These are phyloP conservation scores for Taphrorychus bicolor DNA, from an alignment of 2,888 invertebrate species.

Conservation along the genomic window DNA sequence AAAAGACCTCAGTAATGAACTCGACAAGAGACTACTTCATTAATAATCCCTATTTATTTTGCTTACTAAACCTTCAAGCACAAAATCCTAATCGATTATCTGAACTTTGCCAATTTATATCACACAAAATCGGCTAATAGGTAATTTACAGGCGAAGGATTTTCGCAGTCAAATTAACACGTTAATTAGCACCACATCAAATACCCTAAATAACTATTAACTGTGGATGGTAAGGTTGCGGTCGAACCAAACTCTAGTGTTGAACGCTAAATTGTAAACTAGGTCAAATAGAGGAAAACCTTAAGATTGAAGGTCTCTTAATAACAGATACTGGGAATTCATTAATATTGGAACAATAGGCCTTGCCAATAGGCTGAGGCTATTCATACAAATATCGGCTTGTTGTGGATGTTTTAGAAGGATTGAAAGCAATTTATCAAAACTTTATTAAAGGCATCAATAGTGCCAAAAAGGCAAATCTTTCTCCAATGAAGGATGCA, in stretches of 20 bases:
- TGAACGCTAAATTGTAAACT: neutral
- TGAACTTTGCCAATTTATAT: neutral
- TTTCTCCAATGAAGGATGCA: no score
- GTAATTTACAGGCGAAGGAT: neutral
- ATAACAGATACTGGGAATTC: neutral
- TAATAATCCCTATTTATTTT: neutral
- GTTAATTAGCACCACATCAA: neutral
- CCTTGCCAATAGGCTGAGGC: neutral
- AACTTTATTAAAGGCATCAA: no score
- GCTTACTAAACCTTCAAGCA: neutral
- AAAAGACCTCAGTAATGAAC: neutral
- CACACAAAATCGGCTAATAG: neutral
- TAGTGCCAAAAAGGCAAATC: no score
- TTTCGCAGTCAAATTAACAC: neutral
- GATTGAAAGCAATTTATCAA: no score
- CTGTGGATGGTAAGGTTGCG: neutral
- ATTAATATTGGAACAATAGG: neutral
- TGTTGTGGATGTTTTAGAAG: no score
- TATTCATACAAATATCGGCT: no score
- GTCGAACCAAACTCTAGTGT: neutral
- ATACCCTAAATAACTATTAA: neutral
- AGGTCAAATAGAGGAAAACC: neutral
- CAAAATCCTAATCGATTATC: neutral
- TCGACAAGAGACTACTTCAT: neutral
- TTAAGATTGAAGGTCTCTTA: neutral